Base-by-base conservation (phyloP, 2,113 vertebrate genomes). In the Megaptera novaeangliae region DNA sequence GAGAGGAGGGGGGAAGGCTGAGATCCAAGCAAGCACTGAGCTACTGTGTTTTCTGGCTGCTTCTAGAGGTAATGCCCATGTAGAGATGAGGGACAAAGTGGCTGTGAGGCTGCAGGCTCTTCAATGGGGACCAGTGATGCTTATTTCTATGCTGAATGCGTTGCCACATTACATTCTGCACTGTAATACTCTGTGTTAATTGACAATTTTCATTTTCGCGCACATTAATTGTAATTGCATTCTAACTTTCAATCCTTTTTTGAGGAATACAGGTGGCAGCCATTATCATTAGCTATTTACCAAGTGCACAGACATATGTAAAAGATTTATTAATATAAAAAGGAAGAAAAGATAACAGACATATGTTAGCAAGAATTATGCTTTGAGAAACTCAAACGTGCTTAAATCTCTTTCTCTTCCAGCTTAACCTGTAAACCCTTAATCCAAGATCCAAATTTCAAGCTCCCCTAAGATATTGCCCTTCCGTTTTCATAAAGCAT, bases 221-320 rank as follows among this genome's bases (percentile, higher is more conserved):
- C 3, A 10, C 9, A 91, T 97, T 97, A 97, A 95, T 88, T 94
- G 57, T 90, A 98, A 86, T 91, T 94, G 91, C 27, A 21, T 34
- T 93, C 88, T 52, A 90, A 97, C 21, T 87, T 84, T 77, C 66
- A 78, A 95, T 74, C 29, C 55, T 11, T 97, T 1, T 27, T 81
- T 88, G 95, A 98, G 78, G 3, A 92, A 97, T 72, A 81, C 72
- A 21, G 80, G 91, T 55, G 92, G 94, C 94, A 96, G 91, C 46
- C 84, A 94, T 98, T 94, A 93, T 91, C 80, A 91, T 85, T 95
- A 97, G 21, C 36, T 95, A 39, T 93, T 94, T 94, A 83, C 39
- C 77, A 95, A 84, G 59, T 88, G 46, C 41, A 91, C 77, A 94
- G 27, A 74, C 80, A 95, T 95, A 82, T 83, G 91, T 27, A 66